Conservation (phyloP, 2,888 invertebrate species). For the Diaperis boleti region DNA sequence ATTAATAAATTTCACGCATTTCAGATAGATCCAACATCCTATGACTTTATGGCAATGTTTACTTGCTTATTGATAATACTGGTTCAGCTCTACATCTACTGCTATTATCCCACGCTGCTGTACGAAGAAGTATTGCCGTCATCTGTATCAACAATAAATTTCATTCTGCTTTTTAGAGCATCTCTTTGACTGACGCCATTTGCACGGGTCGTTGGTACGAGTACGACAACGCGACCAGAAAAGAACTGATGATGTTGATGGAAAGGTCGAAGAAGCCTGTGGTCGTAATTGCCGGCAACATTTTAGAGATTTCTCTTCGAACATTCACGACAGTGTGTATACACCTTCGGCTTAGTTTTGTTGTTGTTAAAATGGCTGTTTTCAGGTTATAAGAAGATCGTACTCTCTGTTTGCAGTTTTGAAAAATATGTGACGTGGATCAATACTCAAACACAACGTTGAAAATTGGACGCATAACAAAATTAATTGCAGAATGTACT, state of each 20-base stretch:
- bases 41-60: not conserved
- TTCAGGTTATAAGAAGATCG: conserved; percentile 10
- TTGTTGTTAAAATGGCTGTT: not conserved
- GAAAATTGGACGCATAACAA: too few species aligned
- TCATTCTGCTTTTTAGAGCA: conserved; percentile 1
- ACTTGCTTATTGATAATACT: not conserved
- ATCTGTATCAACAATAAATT: too few species aligned
- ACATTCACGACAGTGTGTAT: conserved; percentile 69
- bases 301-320: conserved; percentile 68
- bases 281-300: conserved; percentile 65
- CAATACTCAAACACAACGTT: too few species aligned
- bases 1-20: too few species aligned
- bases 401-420: conserved; percentile 8
- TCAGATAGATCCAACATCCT: not conserved
- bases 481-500: too few species aligned
- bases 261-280: conserved; percentile 67
- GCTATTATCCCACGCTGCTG: conserved; percentile 13
- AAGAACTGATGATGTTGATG: conserved; percentile 55
- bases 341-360: too few species aligned
- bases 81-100: conserved; percentile 9
- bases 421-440: not conserved
- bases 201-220: conserved; percentile 9
- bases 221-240: not conserved
- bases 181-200: conserved; percentile 1
- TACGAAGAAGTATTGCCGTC: conserved; percentile 3